Evolutionary conservation across 2,888 invertebrate genomes (phyloP).

Genomic region (Eustalomyia histrio): DNA sequence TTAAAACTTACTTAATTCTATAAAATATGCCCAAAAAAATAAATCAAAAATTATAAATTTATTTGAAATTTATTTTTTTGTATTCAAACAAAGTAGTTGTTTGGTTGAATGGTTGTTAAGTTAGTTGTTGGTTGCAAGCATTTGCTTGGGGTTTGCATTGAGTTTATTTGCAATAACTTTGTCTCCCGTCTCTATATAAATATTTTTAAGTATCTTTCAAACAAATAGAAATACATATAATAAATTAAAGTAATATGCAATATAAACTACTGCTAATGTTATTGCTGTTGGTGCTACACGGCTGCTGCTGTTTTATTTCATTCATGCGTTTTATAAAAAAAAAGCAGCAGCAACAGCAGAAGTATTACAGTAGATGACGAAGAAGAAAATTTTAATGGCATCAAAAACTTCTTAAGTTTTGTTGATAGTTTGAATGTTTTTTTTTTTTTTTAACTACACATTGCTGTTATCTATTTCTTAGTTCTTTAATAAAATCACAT

Average conservation of each 20-base stretch:
- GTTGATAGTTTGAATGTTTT: constrained; percentile 50
- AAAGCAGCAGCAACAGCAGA: not conserved
- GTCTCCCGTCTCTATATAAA: constrained; percentile 44
- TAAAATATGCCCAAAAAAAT: constrained; percentile 65
- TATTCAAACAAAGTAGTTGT: constrained; percentile 27
- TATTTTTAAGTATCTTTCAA: constrained; percentile 73
- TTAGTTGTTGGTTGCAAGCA: constrained; percentile 24
- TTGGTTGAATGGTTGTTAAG: constrained; percentile 45
- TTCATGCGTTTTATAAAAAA: constrained; percentile 39
- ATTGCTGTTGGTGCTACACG: constrained; percentile 36
- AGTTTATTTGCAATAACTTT: constrained; percentile 63
- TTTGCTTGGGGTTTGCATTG: constrained; percentile 6
- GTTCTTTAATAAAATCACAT: constrained; percentile 19
- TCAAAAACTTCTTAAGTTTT: constrained; percentile 63
- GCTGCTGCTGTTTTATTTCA: constrained; percentile 38
- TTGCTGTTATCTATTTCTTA: constrained; percentile 42
- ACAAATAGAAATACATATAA: constrained; percentile 69
- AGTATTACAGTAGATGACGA: not conserved
- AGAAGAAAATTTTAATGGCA: constrained; percentile 60
- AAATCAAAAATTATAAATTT: constrained; percentile 65
- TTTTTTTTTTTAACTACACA: constrained; percentile 42
- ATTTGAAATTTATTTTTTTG: not conserved
- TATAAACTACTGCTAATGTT: constrained; percentile 47
- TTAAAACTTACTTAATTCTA: constrained; percentile 53
- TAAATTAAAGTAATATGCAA: constrained; percentile 74